These are phyloP conservation scores for Pristionchus maxplancki DNA, from an alignment of 2,888 invertebrate species.

Conservation along the genomic window DNA sequence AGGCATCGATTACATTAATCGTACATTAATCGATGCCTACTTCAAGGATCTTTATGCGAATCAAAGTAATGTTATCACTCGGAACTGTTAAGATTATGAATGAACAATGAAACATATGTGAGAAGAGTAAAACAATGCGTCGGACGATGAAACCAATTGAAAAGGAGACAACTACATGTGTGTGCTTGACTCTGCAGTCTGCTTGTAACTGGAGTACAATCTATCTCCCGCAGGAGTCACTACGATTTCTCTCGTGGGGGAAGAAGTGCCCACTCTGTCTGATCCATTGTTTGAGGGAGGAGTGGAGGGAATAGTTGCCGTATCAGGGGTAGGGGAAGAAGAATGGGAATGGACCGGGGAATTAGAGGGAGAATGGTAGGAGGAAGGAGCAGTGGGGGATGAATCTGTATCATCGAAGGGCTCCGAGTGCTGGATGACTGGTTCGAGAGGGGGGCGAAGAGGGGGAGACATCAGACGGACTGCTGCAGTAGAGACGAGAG, in stretches of 20 bases:
- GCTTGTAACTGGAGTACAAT: conserved; percentile 26
- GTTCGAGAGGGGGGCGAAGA: not conserved
- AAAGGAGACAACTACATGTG: too few species aligned
- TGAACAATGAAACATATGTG: too few species aligned
- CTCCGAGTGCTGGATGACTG: not conserved
- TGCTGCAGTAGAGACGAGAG: not conserved
- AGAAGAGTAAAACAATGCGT: too few species aligned
- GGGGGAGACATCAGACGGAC: not conserved
- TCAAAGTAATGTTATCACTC: not conserved
- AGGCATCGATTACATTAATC: too few species aligned
- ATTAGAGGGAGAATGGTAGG: conserved; percentile 1
- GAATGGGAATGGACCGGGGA: not conserved
- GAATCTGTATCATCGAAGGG: not conserved
- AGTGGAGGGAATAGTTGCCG: not conserved
- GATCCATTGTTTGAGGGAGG: not conserved
- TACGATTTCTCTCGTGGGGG: conserved; percentile 23
- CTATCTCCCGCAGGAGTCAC: not conserved
- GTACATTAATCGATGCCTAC: too few species aligned
- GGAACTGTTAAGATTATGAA: not conserved
- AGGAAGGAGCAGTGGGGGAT: not conserved
- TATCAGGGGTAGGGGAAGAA: not conserved
- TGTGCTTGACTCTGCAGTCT: not conserved
- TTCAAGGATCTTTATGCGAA: too few species aligned
- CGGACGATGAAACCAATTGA: too few species aligned
- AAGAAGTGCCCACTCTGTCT: not conserved